Base-by-base conservation (phyloP, 2,888 invertebrate species). In the Tridacna crocea region DNA sequence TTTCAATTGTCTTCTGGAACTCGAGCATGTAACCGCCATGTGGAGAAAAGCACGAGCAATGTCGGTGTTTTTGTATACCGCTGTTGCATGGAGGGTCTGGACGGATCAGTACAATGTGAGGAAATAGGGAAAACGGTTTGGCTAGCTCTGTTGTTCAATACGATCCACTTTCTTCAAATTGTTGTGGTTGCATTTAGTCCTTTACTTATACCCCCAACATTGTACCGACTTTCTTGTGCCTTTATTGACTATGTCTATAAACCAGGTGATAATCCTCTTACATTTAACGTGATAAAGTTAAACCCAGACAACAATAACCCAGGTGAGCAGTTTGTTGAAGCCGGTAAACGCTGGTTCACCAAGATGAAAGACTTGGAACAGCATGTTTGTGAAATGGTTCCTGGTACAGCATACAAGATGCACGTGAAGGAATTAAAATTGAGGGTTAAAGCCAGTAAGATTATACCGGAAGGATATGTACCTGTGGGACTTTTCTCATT, bases 131-230 rank as follows among this genome's bases (percentile, higher is more conserved):
- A 77, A 36, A 75, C 72, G 8, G 24, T 77, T 4, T 84, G 84
- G 84, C 47, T 82, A 11, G 51, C 26, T 0, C n/a, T 82, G n/a
- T 60, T 84, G 8, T 75, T 80, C 26, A 27, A 72, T 12, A 75
- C 61, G 2, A 80, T 84, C 19, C 27, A 26, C 10, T 24, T 77
- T n/a, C 24, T 84, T 8, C 84, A 84, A 63, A 58, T 77, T 6
- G n/a, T 77, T 17, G 61, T 77, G 6, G 70, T 84, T 15, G 26
- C 80, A n/a, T 84, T 75, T 51, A 80, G 79, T 73, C 84, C 84
- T 12, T 65, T 26, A 11, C 15, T 84, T 6, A 22, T 82, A 24
- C 80, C 84, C 13, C 48, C 46, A 24, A 61, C 77, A 2, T 13
- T 75, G 11, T 47, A 36, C 22, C 77, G 68, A 58, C 60, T 72